phyloP scores from a whole-genome alignment of 2,113 vertebrate genomes.

The Sialia sialis region DNA sequence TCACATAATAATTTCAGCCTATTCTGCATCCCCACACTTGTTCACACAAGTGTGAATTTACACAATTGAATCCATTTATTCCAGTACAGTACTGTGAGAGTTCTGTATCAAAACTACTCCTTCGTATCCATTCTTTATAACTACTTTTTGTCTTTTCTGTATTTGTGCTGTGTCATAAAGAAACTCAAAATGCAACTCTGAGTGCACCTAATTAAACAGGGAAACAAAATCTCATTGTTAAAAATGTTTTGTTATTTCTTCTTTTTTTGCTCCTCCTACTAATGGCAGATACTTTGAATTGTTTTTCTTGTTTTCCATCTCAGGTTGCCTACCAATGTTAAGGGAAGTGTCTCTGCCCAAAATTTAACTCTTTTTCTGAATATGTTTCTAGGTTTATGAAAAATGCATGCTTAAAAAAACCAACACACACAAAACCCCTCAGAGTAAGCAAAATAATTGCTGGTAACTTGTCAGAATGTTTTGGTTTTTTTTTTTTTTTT shows the following conservation, averaged over 20 bases:
- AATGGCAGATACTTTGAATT: not conserved
- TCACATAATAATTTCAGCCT: not conserved
- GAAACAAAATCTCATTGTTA: not conserved
- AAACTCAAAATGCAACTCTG: not conserved
- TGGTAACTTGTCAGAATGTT: not conserved
- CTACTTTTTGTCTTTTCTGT: not conserved
- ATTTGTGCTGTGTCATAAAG: not conserved
- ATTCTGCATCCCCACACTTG: not conserved
- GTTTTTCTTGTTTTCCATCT: not conserved
- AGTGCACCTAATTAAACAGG: not conserved
- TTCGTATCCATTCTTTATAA: not conserved
- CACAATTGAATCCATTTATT: not conserved
- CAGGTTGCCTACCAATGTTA: not conserved
- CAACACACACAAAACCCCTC: not conserved
- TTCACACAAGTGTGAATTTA: not conserved
- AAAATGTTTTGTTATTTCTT: not conserved
- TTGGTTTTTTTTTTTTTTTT: not conserved
- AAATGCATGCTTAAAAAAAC: not conserved
- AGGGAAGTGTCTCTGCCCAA: not conserved
- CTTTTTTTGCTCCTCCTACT: not conserved
- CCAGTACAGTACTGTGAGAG: not conserved
- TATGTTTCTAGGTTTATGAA: not conserved
- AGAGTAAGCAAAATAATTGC: not conserved
- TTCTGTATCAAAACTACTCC: not conserved
- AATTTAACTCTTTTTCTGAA: not conserved